These are phyloP conservation scores for Galagoides demidoff DNA, from an alignment of 2,797 vertebrate species.

Conservation along the genomic window DNA sequence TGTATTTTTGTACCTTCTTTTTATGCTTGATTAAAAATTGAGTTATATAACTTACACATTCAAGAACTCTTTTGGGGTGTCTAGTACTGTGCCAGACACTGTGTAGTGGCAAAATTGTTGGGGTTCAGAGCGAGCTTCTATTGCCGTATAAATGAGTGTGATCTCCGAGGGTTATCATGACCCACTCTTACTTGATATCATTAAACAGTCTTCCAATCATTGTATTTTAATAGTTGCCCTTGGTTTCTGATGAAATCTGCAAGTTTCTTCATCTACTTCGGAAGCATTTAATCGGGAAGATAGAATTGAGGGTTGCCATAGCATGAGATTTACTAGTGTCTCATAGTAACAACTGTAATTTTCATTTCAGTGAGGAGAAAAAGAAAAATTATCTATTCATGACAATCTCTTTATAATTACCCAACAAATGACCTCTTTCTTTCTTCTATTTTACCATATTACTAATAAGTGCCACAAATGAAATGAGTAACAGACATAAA, in stretches of 20 bases:
- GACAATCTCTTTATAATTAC: background rate
- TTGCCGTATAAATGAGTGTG: slow-evolving; percentile 2
- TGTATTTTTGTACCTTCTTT: background rate
- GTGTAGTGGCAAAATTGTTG: background rate
- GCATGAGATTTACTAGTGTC: too few relatives aligned
- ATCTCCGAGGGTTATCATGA: background rate
- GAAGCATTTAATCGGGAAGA: slow-evolving; percentile 35
- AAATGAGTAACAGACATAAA: background rate
- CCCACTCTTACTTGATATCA: background rate
- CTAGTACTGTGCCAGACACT: background rate
- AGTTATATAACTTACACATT: slow-evolving; percentile 7
- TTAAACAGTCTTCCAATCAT: slow-evolving; percentile 9
- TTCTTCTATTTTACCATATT: background rate
- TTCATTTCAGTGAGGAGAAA: background rate
- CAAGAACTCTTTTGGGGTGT: background rate
- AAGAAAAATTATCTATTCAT: slow-evolving; percentile 31
- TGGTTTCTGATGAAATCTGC: background rate
- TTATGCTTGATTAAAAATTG: slow-evolving; percentile 31
- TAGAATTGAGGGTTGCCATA: background rate
- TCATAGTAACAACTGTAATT: background rate
- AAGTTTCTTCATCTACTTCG: background rate
- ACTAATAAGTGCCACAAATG: background rate
- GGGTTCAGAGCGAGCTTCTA: background rate
- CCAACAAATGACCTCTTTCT: background rate
- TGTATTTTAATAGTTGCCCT: background rate